Evolutionary conservation across 92 coral and sea anemone species (phyloP).

Genomic region (Phenganax subtilis): DNA sequence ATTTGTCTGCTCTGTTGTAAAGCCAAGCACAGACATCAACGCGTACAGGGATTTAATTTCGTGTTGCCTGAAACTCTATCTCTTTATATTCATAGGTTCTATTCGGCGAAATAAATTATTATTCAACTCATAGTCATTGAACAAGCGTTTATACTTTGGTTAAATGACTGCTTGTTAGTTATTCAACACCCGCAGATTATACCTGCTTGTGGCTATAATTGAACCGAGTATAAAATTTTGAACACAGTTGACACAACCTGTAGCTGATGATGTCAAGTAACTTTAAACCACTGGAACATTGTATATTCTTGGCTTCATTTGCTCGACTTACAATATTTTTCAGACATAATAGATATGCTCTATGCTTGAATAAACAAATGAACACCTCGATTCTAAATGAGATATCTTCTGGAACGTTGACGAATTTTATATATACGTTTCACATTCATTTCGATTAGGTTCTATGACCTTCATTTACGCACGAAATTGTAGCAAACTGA

Average conservation of each 20-base stretch:
- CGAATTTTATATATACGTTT: background rate
- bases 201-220: constrained; percentile 28
- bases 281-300: background rate
- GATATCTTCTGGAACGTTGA: background rate
- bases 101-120: background rate
- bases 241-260: background rate
- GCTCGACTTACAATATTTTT: too few relatives aligned
- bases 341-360: too few relatives aligned
- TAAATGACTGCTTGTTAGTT: background rate
- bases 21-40: background rate
- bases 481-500: constrained; percentile 5
- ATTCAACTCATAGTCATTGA: background rate
- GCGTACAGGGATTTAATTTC: constrained; percentile 1
- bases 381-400: background rate
- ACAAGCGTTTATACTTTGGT: background rate
- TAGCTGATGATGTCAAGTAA: background rate
- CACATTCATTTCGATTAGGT: constrained; percentile 19
- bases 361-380: background rate
- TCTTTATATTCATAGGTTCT: background rate
- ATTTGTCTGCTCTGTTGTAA: constrained; percentile 10
- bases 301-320: too few relatives aligned
- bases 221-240: background rate
- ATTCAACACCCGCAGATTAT: background rate
- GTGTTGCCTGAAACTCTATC: constrained; percentile 8
- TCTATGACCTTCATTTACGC: constrained; percentile 8